Base-by-base conservation (phyloP, 2,113 vertebrate species). In the Myrmecophaga tridactyla region DNA sequence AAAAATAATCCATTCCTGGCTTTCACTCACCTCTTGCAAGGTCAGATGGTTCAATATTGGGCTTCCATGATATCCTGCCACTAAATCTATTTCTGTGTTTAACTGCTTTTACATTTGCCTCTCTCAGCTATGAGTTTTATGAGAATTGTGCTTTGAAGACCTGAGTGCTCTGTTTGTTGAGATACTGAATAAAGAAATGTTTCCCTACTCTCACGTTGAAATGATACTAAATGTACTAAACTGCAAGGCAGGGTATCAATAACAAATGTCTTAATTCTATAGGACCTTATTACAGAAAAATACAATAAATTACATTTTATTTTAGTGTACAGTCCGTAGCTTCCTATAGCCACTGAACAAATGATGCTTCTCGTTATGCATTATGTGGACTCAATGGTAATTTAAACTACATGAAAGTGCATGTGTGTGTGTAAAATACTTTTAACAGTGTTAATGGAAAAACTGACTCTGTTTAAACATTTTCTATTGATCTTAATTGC, bases 11-110 rank as follows among this genome's bases (percentile, higher is more conserved):
- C 70, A 3, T 51, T 36, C 14, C 21, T 70, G 21, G 78, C 6
- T 18, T 21, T n/a, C 4, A 25, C 39, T 43, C 34, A 31, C 15
- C 7, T 12, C 65, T 31, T 7, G 0, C 0, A 21, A 7, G 13
- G 10, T 63, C 27, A 85, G 8, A 43, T 36, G 31, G 1, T 15
- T 17, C 3, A 43, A 31, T 90, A 14, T 36, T 8, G 29, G 41
- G 41, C 12, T 90, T 63, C 46, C 5, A 21, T 43, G 3, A 13
- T 25, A 73, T 25, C 8, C 4, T 41, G 4, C 6, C 43, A 4
- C 62, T 51, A 53, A 7, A 8, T 53, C 43, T 72, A 63, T 43
- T 46, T n/a, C 6, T 14, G 41, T 8, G 1, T 60, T 75, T 70
- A 27, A 1, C 11, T 10, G 51, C 21, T n/a, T 34, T 13, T 6